A percentile compares a stretch with the other conserved stretches of the same genome.
phyloP scores from a whole-genome alignment of 2,888 invertebrate species.

The Cerastis rubricosa region DNA sequence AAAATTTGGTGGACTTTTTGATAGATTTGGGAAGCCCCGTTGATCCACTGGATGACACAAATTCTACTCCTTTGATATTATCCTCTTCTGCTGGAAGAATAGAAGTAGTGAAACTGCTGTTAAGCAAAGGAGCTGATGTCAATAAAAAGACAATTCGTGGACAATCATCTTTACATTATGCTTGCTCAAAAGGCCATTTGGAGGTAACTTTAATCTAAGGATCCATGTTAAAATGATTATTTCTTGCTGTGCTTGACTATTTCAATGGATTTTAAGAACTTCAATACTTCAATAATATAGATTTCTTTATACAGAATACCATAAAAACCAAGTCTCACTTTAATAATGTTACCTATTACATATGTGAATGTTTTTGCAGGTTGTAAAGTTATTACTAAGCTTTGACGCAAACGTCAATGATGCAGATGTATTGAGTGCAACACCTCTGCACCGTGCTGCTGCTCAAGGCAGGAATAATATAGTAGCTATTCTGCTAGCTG shows the following conservation, averaged over 20 bases:
- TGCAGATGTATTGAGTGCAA: conserved; percentile 92
- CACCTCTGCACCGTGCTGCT: conserved; percentile 95
- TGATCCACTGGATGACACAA: conserved; percentile 94
- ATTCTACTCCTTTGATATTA: conserved; percentile 95
- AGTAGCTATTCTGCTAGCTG: conserved; percentile 92
- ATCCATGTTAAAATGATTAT: neutral
- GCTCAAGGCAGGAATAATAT: conserved; percentile 91
- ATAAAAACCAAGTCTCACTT: neutral
- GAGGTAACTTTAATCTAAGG: conserved; percentile 86
- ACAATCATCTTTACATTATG: conserved; percentile 96
- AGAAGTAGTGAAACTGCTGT: conserved; percentile 92
- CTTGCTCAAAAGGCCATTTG: conserved; percentile 95
- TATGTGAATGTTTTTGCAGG: conserved; percentile 83
- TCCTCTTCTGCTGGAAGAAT: conserved; percentile 94
- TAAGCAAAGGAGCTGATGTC: conserved; percentile 93
- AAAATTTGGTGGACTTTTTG: conserved; percentile 93
- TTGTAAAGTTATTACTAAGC: conserved; percentile 92
- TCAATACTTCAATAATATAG: neutral
- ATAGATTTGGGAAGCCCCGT: conserved; percentile 92
- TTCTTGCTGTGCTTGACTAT: neutral
- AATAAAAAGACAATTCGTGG: conserved; percentile 94
- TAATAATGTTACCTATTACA: neutral
- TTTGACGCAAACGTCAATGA: conserved; percentile 93
- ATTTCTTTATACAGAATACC: neutral
- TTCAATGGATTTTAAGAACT: neutral